These are phyloP conservation scores for Varanus komodoensis DNA, from an alignment of 2,113 vertebrate genomes.

Conservation along the genomic window DNA sequence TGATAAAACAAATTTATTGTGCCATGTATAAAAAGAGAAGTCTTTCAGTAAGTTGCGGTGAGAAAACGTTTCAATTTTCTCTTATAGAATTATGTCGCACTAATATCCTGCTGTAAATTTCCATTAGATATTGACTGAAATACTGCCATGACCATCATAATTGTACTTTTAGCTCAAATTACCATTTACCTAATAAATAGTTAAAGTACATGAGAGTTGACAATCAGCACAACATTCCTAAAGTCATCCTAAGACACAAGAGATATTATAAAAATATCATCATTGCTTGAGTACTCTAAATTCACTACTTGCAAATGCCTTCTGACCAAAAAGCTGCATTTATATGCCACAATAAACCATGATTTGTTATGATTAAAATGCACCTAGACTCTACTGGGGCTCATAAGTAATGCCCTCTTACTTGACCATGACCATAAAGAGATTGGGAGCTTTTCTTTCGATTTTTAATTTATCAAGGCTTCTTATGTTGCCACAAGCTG, in stretches of 20 bases:
- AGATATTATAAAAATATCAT: not conserved
- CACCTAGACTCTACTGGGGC: not conserved
- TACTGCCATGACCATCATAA: not conserved
- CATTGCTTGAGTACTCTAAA: not conserved
- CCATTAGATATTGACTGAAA: not conserved
- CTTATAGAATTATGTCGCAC: not conserved
- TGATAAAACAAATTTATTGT: not conserved
- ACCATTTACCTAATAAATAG: not conserved
- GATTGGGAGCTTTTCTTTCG: not conserved
- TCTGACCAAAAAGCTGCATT: not conserved
- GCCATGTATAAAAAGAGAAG: not conserved
- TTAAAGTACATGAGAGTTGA: not conserved
- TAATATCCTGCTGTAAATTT: not conserved
- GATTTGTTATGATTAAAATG: not conserved
- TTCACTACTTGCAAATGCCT: not conserved
- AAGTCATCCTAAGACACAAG: not conserved
- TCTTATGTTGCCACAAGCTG: not conserved
- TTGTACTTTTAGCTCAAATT: not conserved
- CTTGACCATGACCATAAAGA: not conserved
- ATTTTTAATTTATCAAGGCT: not conserved
- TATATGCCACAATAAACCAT: not conserved
- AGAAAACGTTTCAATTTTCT: not conserved
- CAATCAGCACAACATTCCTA: not conserved
- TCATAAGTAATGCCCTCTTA: not conserved
- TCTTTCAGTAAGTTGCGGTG: not conserved